Conservation (phyloP, 2,113 vertebrate genomes). For the Strix aluco region DNA sequence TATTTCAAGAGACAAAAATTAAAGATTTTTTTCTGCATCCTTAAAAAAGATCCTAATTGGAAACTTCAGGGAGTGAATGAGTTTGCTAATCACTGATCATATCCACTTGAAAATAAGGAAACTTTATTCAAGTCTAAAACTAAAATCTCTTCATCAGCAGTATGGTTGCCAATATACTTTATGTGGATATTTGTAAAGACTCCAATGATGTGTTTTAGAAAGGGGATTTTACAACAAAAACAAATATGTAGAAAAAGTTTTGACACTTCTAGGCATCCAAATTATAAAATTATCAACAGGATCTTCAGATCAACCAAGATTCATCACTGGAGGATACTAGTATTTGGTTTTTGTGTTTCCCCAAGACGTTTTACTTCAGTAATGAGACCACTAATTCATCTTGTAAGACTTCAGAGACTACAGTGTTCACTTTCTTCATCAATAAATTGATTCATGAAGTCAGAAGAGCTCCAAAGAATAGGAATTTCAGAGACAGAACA, state of each 20-base stretch:
- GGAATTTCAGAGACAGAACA: background rate
- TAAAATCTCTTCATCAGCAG: background rate
- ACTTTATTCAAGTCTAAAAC: background rate
- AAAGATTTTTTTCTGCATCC: background rate
- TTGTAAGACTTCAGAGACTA: background rate
- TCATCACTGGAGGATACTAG: background rate
- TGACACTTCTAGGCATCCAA: background rate
- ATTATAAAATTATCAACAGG: background rate
- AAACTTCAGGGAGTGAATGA: background rate
- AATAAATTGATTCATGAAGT: background rate
- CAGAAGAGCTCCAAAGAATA: background rate
- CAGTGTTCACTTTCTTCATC: background rate
- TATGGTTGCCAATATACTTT: background rate
- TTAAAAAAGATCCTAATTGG: background rate
- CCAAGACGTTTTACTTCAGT: background rate
- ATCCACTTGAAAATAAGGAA: background rate
- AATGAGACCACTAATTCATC: background rate
- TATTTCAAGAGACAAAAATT: background rate
- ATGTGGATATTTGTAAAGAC: background rate
- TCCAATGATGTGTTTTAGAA: background rate
- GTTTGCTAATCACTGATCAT: background rate
- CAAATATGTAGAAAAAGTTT: accelerated
- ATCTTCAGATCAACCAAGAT: background rate
- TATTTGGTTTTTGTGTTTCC: background rate
- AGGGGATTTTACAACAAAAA: background rate